These are phyloP conservation scores for Odontomachus brunneus DNA, from an alignment of 1,140 invertebrate genomes.

Conservation along the genomic window DNA sequence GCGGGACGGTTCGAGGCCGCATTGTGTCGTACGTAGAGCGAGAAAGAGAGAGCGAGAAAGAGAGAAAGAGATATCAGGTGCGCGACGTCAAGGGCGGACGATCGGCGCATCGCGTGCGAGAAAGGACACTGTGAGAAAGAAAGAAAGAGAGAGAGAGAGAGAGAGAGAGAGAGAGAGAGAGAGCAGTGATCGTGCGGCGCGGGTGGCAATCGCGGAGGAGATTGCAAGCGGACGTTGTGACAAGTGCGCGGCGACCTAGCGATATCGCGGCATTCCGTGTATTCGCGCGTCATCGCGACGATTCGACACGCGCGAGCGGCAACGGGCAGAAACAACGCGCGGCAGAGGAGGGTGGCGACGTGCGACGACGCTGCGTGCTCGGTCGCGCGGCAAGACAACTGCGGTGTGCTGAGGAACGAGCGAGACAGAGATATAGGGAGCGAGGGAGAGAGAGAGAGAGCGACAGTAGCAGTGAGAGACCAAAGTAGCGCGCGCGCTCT, in stretches of 20 bases:
- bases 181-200: not conserved
- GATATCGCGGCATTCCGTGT: slow-evolving; percentile 46
- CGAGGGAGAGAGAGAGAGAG: not conserved
- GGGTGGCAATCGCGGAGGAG: not conserved
- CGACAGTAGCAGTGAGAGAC: not conserved
- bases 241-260: not conserved
- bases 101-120: slow-evolving; percentile 38
- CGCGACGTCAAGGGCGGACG: slow-evolving; percentile 18
- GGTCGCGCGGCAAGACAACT: slow-evolving; percentile 30
- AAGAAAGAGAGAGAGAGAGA: not conserved
- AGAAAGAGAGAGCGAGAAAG: no score
- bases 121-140: slow-evolving; percentile 23
- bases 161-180: not conserved
- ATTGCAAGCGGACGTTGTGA: not conserved
- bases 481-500: slow-evolving; percentile 2
- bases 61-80: slow-evolving; percentile 21
- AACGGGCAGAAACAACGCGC: not conserved
- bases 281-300: slow-evolving; percentile 21
- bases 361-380: slow-evolving; percentile 53
- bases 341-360: slow-evolving; percentile 14
- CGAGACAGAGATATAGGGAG: slow-evolving; percentile 15
- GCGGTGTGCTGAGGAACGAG: slow-evolving; percentile 51
- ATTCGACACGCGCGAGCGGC: not conserved
- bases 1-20: slow-evolving; percentile 50
- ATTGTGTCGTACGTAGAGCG: not conserved